Conservation (phyloP, 2,888 invertebrate genomes). For the Synanthedon myopaeformis region DNA sequence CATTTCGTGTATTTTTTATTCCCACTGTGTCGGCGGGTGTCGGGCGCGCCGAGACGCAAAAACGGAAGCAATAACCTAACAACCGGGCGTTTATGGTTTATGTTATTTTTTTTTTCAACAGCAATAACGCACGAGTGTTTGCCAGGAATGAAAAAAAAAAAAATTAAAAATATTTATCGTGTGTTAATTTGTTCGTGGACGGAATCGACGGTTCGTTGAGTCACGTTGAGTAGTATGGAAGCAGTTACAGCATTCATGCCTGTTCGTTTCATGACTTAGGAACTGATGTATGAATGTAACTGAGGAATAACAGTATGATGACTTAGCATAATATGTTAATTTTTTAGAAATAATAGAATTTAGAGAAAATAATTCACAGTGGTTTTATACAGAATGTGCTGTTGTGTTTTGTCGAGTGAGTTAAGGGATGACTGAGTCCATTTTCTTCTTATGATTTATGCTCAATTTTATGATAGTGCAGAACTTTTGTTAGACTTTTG, state of each 20-base stretch:
- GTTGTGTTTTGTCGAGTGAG: too few relatives aligned
- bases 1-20: slow-evolving; percentile 4
- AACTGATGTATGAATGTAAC: too few relatives aligned
- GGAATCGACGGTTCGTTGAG: background rate
- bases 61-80: background rate
- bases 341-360: too few relatives aligned
- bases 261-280: too few relatives aligned
- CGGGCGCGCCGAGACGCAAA: background rate
- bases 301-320: too few relatives aligned
- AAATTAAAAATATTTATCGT: background rate
- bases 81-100: background rate
- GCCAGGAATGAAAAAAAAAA: background rate
- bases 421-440: too few relatives aligned
- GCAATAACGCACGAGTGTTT: background rate
- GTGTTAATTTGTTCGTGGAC: background rate
- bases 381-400: too few relatives aligned
- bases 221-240: background rate
- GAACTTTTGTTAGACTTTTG: too few relatives aligned
- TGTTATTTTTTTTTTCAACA: background rate
- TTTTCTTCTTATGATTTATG: too few relatives aligned
- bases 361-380: too few relatives aligned
- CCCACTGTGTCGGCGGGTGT: background rate
- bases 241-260: background rate
- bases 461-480: too few relatives aligned
- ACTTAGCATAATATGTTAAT: too few relatives aligned